Conservation (phyloP, 2,888 invertebrate genomes). For the Papilio demoleus region DNA sequence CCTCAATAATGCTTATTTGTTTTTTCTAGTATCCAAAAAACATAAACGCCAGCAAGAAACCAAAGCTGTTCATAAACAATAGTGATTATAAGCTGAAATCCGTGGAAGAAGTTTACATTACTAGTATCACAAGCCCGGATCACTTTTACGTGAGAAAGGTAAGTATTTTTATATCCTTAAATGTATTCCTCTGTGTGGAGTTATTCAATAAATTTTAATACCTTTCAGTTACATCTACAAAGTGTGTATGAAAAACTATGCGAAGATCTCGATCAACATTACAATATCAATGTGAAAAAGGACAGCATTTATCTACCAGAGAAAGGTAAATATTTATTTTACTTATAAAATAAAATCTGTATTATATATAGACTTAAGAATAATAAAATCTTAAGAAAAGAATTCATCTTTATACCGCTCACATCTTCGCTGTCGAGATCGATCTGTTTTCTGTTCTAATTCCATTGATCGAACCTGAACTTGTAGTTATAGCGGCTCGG, state of each 20-base stretch:
- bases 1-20: background rate
- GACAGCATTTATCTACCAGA: slow-evolving; percentile 75
- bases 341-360: too few relatives aligned
- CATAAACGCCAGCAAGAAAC: slow-evolving; percentile 59
- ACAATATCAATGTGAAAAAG: slow-evolving; percentile 54
- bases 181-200: slow-evolving; percentile 8
- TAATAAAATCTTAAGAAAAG: too few relatives aligned
- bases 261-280: slow-evolving; percentile 74
- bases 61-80: slow-evolving; percentile 60
- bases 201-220: background rate
- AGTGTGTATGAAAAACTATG: slow-evolving; percentile 68
- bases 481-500: too few relatives aligned
- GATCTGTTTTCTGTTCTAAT: too few relatives aligned
- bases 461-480: too few relatives aligned
- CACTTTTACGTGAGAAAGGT: slow-evolving; percentile 88
- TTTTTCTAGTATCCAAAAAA: slow-evolving; percentile 63
- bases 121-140: slow-evolving; percentile 85
- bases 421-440: too few relatives aligned
- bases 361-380: too few relatives aligned
- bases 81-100: slow-evolving; percentile 66
- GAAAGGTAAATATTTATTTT: slow-evolving; percentile 67
- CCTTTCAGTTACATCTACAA: slow-evolving; percentile 62
- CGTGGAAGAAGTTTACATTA: slow-evolving; percentile 79
- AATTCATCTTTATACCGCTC: too few relatives aligned
- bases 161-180: slow-evolving; percentile 45